Percentiles rank a stretch among this genome's conserved stretches.
phyloP scores from a whole-genome alignment of 2,888 invertebrate genomes.

The Drosophila peninsularis region DNA sequence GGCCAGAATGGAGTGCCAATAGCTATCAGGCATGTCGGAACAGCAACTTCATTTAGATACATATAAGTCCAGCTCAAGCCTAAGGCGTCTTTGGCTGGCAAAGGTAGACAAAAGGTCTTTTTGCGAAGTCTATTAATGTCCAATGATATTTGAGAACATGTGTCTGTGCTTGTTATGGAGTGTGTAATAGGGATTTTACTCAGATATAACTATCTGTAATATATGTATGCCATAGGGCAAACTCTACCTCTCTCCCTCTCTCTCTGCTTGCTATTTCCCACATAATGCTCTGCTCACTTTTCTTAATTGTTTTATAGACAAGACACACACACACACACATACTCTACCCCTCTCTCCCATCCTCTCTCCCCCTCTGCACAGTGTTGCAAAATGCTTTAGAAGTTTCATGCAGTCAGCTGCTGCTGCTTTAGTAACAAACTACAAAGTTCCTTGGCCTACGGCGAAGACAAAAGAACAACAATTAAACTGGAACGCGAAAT shows the following conservation, averaged over 20 bases:
- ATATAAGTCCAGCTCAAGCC: background rate
- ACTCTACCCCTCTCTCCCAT: no score
- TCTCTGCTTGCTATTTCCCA: no score
- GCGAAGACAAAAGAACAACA: background rate
- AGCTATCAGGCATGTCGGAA: background rate
- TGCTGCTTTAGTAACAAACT: constrained; percentile 1
- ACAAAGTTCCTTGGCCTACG: constrained; percentile 5
- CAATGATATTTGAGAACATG: background rate
- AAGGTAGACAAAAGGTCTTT: background rate
- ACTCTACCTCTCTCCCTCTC: no score
- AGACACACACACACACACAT: background rate
- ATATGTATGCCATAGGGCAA: no score
- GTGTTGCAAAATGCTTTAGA: background rate
- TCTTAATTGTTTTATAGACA: background rate
- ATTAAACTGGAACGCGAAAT: background rate
- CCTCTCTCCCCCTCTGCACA: background rate
- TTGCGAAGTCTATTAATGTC: background rate
- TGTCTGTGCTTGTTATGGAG: background rate
- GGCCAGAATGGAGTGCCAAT: background rate
- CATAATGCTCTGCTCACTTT: background rate
- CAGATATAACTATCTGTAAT: no score
- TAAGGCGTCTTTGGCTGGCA: background rate
- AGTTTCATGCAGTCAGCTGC: background rate
- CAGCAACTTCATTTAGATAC: background rate
- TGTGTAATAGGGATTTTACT: background rate